These are phyloP conservation scores for Osmerus eperlanus DNA, from an alignment of 2,113 vertebrate species.

Conservation along the genomic window DNA sequence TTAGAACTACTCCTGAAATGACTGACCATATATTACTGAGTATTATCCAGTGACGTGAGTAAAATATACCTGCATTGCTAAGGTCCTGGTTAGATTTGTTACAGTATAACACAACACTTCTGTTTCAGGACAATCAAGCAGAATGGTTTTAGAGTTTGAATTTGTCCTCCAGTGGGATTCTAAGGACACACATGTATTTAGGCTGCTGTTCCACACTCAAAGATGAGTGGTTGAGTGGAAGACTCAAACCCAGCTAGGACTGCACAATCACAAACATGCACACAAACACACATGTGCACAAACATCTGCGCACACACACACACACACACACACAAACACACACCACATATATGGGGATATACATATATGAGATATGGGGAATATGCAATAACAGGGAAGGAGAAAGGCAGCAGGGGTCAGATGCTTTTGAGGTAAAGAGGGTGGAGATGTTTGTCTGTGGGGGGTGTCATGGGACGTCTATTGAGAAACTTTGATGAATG, in stretches of 20 bases:
- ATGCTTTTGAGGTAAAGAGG: background rate
- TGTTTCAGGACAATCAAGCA: no score
- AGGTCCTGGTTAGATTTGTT: no score
- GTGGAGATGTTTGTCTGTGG: background rate
- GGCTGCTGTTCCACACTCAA: conserved; percentile 45
- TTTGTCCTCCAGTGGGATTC: conserved; percentile 12
- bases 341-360: no score
- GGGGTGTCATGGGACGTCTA: background rate
- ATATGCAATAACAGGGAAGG: background rate
- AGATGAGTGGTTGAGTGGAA: conserved; percentile 59
- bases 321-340: background rate
- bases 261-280: background rate
- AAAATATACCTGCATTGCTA: no score
- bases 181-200: conserved; percentile 45
- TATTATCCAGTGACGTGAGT: no score
- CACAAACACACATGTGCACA: background rate
- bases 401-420: background rate
- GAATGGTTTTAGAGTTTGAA: no score
- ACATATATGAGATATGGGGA: no score
- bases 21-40: no score
- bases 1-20: no score
- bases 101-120: no score
- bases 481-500: conserved; percentile 14
- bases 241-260: conserved; percentile 47
- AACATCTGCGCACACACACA: background rate